These are phyloP conservation scores for Drosophila varians DNA, from an alignment of 1,140 invertebrate species.

Conservation along the genomic window DNA sequence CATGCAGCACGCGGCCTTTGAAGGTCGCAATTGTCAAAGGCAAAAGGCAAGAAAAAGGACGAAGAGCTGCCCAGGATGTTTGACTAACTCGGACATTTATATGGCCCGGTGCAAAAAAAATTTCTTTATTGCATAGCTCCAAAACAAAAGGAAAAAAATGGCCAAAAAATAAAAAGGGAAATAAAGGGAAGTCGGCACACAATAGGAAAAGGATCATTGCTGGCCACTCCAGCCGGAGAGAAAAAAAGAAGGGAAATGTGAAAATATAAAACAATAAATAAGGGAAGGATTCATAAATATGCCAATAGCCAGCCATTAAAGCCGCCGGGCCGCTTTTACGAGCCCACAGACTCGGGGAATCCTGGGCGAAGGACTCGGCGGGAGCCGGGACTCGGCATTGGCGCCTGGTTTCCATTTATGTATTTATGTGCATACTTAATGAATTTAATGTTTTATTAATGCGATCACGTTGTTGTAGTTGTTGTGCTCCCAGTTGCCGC, in stretches of 20 bases:
- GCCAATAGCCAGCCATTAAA: constrained; percentile 72
- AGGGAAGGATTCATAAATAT: constrained; percentile 64
- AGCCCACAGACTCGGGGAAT: constrained; percentile 16
- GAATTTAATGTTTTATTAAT: constrained; percentile 78
- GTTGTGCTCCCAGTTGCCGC: constrained; percentile 33
- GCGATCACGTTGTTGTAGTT: constrained; percentile 51
- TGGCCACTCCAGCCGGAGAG: background rate
- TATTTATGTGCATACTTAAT: constrained; percentile 79
- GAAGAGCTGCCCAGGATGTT: constrained; percentile 60
- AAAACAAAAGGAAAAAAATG: background rate
- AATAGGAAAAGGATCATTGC: constrained; percentile 41
- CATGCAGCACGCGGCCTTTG: constrained; percentile 37
- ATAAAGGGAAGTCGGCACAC: constrained; percentile 26
- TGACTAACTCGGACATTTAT: constrained; percentile 72
- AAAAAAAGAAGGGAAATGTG: constrained; percentile 18
- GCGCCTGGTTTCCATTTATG: constrained; percentile 57
- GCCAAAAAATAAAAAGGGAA: constrained; percentile 7
- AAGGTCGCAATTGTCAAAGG: constrained; percentile 35
- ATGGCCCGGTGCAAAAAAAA: constrained; percentile 47
- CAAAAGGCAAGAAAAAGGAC: constrained; percentile 31
- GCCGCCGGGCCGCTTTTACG: constrained; percentile 40
- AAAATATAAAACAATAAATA: constrained; percentile 73
- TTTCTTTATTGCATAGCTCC: constrained; percentile 42
- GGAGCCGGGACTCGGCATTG: constrained; percentile 13
- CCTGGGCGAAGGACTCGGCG: no score